Percentiles rank a stretch among this genome's conserved stretches.
Conservation (phyloP, 2,888 invertebrate species). For the Drosophila hamatofila region DNA sequence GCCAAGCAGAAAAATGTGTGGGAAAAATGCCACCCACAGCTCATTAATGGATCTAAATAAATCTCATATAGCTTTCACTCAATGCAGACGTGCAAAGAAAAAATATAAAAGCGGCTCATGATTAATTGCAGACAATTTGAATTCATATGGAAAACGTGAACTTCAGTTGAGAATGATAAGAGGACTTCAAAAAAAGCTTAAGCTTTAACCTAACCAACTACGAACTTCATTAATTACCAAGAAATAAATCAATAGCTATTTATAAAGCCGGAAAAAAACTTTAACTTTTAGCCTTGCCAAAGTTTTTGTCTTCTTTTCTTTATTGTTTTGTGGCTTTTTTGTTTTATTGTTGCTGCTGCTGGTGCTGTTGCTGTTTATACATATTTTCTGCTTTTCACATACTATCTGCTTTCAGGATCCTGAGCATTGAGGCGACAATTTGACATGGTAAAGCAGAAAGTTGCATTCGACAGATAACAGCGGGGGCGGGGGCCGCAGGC, state of each 20-base stretch:
- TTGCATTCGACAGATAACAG: constrained; percentile 35
- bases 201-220: neutral
- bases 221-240: neutral
- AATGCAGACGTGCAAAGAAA: neutral
- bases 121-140: constrained; percentile 4
- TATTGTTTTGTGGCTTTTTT: constrained; percentile 5
- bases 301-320: neutral
- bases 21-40: constrained; percentile 16
- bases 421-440: constrained; percentile 44
- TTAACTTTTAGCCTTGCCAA: neutral
- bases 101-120: neutral
- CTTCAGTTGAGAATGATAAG: neutral
- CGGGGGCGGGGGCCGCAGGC: neutral
- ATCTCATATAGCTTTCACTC: neutral
- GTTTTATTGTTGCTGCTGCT: neutral
- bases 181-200: neutral
- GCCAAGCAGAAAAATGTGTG: neutral
- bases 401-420: constrained; percentile 14
- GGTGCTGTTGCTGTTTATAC: neutral
- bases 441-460: constrained; percentile 34
- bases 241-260: neutral
- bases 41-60: constrained; percentile 3
- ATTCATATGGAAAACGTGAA: neutral
- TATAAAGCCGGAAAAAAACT: neutral
- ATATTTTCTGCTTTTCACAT: neutral